Conservation (phyloP, 1,140 invertebrate genomes). For the Asobara japonica region DNA sequence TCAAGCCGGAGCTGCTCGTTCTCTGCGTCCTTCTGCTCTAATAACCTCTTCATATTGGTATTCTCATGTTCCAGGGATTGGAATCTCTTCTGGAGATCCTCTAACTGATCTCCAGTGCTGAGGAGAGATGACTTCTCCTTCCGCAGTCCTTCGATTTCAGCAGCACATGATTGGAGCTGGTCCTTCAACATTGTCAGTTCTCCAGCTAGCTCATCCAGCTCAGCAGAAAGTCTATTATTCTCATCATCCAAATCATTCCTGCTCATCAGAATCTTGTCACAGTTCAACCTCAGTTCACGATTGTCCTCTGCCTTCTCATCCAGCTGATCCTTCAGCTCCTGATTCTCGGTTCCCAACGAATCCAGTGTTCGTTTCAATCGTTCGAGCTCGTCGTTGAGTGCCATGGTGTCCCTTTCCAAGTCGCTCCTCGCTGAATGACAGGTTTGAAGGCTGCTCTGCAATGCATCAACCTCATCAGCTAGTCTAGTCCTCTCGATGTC, state of each 20-base stretch:
- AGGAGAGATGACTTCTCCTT: background rate
- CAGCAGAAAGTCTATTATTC: background rate
- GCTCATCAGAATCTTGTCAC: background rate
- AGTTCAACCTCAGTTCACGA: background rate
- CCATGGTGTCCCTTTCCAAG: background rate
- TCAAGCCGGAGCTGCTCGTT: background rate
- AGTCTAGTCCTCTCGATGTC: background rate
- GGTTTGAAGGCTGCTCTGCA: background rate
- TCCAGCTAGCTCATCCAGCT: background rate
- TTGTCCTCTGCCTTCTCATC: background rate
- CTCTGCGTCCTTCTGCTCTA: background rate
- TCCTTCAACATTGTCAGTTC: conserved; percentile 18
- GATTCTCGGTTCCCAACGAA: background rate
- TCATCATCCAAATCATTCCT: background rate
- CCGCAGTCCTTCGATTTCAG: background rate
- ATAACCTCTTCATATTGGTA: background rate
- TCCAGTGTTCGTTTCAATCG: background rate
- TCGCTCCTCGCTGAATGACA: background rate
- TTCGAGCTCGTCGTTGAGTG: conserved; percentile 17
- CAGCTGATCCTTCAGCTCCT: background rate
- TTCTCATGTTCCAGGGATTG: background rate
- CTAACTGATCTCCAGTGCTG: background rate
- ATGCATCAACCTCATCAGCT: background rate
- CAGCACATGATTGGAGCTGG: conserved; percentile 4
- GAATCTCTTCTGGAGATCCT: background rate